These are phyloP conservation scores for Shinisaurus crocodilurus DNA, from an alignment of 2,113 vertebrate species.

Conservation along the genomic window DNA sequence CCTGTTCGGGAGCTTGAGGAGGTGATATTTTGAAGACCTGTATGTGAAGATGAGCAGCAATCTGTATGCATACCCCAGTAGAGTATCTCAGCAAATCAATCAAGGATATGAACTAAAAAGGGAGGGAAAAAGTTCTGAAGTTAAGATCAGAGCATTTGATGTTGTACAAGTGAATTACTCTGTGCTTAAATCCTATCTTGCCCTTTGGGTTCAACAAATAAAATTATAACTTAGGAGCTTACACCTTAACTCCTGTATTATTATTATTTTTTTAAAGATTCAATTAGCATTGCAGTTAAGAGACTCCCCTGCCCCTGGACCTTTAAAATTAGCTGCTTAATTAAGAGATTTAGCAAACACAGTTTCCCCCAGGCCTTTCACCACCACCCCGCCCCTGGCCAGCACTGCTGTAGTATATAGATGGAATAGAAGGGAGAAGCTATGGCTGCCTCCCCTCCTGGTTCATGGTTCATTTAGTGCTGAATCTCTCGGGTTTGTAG, in stretches of 20 bases:
- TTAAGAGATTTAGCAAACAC: not conserved
- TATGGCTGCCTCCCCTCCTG: not conserved
- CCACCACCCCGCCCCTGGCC: not conserved
- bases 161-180: not conserved
- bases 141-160: not conserved
- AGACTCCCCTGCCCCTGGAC: not conserved
- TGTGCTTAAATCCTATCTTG: not conserved
- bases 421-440: not conserved
- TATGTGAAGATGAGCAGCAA: conserved; percentile 92
- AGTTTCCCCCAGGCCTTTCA: not conserved
- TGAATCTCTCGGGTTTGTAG: not conserved
- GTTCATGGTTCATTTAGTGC: not conserved
- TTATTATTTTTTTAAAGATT: not conserved
- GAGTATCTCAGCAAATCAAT: conserved; percentile 93
- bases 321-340: not conserved
- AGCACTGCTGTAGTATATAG: not conserved
- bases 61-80: conserved; percentile 91
- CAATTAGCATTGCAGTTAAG: not conserved
- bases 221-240: not conserved
- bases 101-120: conserved; percentile 87
- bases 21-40: conserved; percentile 92
- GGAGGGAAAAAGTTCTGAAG: conserved; percentile 61
- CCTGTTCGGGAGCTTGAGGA: conserved; percentile 82
- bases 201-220: not conserved
- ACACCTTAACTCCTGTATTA: not conserved